Base-by-base conservation (phyloP, 2,888 invertebrate species). In the Erpobdella octoculata region DNA sequence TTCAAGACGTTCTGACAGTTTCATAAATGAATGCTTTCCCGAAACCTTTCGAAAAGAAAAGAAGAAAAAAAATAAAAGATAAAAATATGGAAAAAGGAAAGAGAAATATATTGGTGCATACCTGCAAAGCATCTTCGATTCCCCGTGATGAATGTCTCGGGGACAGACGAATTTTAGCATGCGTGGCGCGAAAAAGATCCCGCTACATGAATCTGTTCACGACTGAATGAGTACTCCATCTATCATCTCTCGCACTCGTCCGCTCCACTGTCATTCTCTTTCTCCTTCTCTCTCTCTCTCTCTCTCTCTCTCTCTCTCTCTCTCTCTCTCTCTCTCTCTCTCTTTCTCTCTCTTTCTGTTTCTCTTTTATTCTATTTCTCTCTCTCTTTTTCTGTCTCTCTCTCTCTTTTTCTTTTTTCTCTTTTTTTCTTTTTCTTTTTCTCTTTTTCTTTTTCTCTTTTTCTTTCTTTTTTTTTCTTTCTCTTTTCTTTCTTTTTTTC, bases 101-200 rank as follows among this genome's bases (percentile, higher is more conserved):
- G n/a, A n/a, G n/a, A n/a, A n/a, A n/a, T n/a, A n/a, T n/a, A n/a
- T n/a, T n/a, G n/a, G n/a, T n/a, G n/a, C n/a, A n/a, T n/a, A n/a
- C n/a, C n/a, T n/a, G n/a, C n/a, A n/a, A n/a, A n/a, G n/a, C n/a
- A n/a, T n/a, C n/a, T n/a, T n/a, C n/a, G n/a, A n/a, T n/a, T n/a
- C n/a, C 53, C 53, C 8, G 9, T 53, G 53, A 53, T 28, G 53
- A 53, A 53, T 53, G 53, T 15, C 21, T 53, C 28, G 53, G 53
- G 53, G 53, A 53, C 53, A 53, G 53, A 53, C 53, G 53, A 53
- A 53, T 53, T 53, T 53, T 53, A 53, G 53, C 18, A 53, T 53
- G 53, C 53, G 53, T 53, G 53, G 53, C 53, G 53, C 53, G 53
- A 53, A 53, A 53, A 53, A 53, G 53, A 53, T 53, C 53, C 53